These are phyloP conservation scores for Ditylenchus dipsaci DNA, from an alignment of 1,140 invertebrate genomes.

Conservation along the genomic window DNA sequence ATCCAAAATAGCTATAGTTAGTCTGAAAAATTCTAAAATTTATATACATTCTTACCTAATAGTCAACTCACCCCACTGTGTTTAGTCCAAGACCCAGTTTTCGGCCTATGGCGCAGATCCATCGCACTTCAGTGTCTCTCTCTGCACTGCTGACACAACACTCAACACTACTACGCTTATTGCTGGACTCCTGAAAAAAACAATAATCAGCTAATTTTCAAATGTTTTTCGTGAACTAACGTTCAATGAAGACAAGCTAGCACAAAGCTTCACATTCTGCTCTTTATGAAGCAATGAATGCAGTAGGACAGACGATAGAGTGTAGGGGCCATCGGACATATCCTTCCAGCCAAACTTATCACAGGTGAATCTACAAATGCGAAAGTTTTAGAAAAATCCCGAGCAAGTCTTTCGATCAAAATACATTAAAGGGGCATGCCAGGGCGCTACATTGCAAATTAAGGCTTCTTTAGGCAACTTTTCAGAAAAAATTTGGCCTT, in stretches of 20 bases:
- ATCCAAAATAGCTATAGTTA: constrained; percentile 2
- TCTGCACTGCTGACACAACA: constrained; percentile 1
- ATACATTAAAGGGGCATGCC: too few species aligned
- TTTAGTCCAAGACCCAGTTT: constrained; percentile 1
- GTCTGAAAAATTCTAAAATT: background rate
- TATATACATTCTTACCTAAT: background rate
- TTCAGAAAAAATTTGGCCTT: too few species aligned
- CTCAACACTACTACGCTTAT: background rate
- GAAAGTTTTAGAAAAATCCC: too few species aligned
- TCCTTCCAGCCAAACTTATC: background rate
- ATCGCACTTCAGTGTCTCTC: constrained; percentile 10
- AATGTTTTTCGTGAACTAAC: background rate
- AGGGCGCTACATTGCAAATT: too few species aligned
- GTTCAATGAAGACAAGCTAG: background rate
- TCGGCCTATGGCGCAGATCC: constrained; percentile 15
- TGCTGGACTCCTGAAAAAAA: background rate
- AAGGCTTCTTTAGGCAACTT: too few species aligned
- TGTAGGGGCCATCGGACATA: constrained; percentile 20
- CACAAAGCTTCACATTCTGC: too few species aligned
- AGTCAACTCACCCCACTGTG: background rate
- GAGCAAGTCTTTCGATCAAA: too few species aligned
- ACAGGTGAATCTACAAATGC: too few species aligned
- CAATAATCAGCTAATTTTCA: background rate
- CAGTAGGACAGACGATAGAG: constrained; percentile 6
- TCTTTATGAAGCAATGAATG: constrained; percentile 1